These are phyloP conservation scores for Leptinotarsa tumamoca DNA, from an alignment of 2,888 invertebrate genomes.

Conservation along the genomic window DNA sequence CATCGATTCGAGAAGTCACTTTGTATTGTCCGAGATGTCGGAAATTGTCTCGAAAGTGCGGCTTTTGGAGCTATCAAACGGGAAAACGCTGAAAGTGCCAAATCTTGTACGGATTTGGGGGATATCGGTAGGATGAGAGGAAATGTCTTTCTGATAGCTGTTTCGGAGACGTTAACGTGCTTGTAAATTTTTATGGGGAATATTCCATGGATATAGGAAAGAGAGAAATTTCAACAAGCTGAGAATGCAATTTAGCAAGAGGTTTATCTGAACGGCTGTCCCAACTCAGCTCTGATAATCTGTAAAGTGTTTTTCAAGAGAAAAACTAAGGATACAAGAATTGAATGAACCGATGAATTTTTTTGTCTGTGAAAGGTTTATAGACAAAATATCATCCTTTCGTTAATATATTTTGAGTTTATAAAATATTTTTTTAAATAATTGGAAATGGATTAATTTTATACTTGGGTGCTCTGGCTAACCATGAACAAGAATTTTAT, in stretches of 20 bases:
- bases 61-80: conserved; percentile 40
- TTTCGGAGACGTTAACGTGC: conserved; percentile 8
- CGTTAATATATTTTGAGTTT: too few relatives aligned
- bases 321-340: background rate
- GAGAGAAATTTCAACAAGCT: background rate
- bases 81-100: conserved; percentile 44
- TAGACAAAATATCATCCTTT: too few relatives aligned
- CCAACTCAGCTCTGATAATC: background rate
- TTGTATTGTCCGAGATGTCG: conserved; percentile 42
- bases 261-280: background rate
- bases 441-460: too few relatives aligned
- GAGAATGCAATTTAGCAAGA: background rate
- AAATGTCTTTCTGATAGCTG: conserved; percentile 41
- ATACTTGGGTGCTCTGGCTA: too few relatives aligned
- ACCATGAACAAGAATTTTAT: too few relatives aligned
- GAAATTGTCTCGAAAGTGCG: conserved; percentile 46
- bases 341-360: too few relatives aligned
- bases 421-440: too few relatives aligned
- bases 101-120: conserved; percentile 49
- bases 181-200: conserved; percentile 19
- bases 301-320: background rate
- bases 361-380: too few relatives aligned
- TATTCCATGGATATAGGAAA: background rate
- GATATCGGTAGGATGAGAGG: conserved; percentile 38
- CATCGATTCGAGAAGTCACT: conserved; percentile 25